Base-by-base conservation (phyloP, 1,140 invertebrate species). In the Panulirus ornatus region DNA sequence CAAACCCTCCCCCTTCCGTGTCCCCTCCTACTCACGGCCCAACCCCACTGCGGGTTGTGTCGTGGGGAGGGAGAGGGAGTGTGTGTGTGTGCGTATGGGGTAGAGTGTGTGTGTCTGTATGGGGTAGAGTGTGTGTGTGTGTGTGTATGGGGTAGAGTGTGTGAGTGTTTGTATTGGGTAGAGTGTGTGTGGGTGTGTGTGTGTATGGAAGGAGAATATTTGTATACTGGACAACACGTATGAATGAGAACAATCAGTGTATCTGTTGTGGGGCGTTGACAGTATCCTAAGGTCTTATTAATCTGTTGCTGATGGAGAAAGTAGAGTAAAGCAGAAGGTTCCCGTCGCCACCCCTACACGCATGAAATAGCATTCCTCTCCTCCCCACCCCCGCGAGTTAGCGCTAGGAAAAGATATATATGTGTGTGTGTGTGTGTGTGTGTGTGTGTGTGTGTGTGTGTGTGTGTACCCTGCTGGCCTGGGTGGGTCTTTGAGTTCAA, bases 391-490 rank as follows among this genome's bases (percentile, higher is more conserved):
- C n/a, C n/a, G n/a, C n/a, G n/a, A n/a, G n/a, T n/a, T 14, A 58
- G 51, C 22, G 51, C 51, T 58, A 9, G 9, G 22, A 58, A 22
- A 9, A 11, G 9, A 58, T 14, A 34, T 16, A 9, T 73, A 34
- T 73, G 70, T 73, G 70, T 73, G 70, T 73, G 70, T 73, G 70
- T 73, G 70, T 73, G 70, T 73, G 70, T 73, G 30, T 34, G 70
- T 73, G 70, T 78, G 30, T 30, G 40, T 42, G 30, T 78, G 75
- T 40, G 75, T 78, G 75, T 78, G 75, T 78, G 75, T 78, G 75
- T 78, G 75, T 78, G 75, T 78, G 75, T 78, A 36, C n/a, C n/a
- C n/a, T n/a, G n/a, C n/a, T n/a, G n/a, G n/a, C n/a, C n/a, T n/a
- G n/a, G n/a, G n/a, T n/a, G n/a, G n/a, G n/a, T n/a, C n/a, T n/a